A percentile compares a stretch with the other conserved stretches of the same genome.
Conservation (phyloP, 2,113 vertebrate genomes). For the Chaetops frenatus region DNA sequence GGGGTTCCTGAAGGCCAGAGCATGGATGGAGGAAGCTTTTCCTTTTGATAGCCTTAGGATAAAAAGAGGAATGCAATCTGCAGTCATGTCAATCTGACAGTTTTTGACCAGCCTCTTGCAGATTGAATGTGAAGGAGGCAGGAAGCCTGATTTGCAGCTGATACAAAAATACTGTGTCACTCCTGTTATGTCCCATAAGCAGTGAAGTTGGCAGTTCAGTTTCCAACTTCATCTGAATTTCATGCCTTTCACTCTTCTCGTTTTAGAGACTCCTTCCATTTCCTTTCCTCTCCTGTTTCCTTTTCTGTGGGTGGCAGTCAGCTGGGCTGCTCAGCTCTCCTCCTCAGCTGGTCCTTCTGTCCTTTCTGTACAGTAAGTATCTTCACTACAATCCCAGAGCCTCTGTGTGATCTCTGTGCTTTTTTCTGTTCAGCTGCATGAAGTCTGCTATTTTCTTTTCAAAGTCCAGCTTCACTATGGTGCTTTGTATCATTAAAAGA, state of each 20-base stretch:
- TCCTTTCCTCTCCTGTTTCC: slow-evolving; percentile 11
- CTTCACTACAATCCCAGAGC: background rate
- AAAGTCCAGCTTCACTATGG: background rate
- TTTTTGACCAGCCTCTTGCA: background rate
- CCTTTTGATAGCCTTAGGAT: background rate
- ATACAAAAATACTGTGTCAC: background rate
- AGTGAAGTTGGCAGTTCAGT: background rate
- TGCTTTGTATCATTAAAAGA: background rate
- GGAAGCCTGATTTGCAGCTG: background rate
- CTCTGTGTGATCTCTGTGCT: background rate
- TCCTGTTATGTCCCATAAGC: background rate
- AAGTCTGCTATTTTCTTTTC: background rate
- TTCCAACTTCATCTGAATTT: slow-evolving; percentile 13
- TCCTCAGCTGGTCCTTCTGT: slow-evolving; percentile 31
- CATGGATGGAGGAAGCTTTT: background rate
- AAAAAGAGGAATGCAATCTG: background rate
- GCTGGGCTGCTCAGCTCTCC: slow-evolving; percentile 36
- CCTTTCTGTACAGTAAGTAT: slow-evolving; percentile 63
- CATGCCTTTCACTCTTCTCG: background rate
- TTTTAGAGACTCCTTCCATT: slow-evolving; percentile 33
- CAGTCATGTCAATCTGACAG: background rate
- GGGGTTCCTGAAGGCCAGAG: background rate
- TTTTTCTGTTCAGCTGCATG: background rate
- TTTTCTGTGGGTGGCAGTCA: slow-evolving; percentile 21
- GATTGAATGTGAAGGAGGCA: background rate